phyloP scores from a whole-genome alignment of 2,888 invertebrate genomes.

The Epistrophella euchroma region DNA sequence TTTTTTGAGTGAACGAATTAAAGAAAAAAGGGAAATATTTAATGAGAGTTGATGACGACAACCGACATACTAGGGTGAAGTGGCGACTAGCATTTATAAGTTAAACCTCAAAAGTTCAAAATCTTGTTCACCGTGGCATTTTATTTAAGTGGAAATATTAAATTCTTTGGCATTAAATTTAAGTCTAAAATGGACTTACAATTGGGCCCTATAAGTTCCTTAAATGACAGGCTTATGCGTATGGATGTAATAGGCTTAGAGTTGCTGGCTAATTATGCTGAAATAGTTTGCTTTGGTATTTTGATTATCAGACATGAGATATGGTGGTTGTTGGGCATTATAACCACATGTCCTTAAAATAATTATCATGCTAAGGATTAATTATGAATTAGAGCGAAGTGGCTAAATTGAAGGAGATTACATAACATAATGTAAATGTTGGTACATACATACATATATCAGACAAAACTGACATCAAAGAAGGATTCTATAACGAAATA shows the following conservation, averaged over 20 bases:
- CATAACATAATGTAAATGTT: too few species aligned
- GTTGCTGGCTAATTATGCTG: constrained; percentile 4
- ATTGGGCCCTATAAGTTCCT: background rate
- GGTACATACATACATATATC: background rate
- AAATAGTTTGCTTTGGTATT: background rate
- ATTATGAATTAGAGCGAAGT: background rate
- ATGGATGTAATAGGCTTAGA: background rate
- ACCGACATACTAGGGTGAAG: too few species aligned
- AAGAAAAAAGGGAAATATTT: background rate
- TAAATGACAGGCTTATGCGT: background rate
- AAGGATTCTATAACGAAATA: background rate
- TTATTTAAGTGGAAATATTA: background rate
- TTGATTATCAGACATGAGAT: background rate
- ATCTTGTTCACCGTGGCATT: background rate
- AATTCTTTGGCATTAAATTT: background rate
- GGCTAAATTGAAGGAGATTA: background rate
- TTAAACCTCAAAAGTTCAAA: background rate
- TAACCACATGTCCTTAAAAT: constrained; percentile 1
- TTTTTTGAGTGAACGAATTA: background rate
- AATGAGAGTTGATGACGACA: background rate
- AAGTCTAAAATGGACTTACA: background rate
- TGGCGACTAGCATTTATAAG: background rate
- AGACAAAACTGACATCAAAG: background rate
- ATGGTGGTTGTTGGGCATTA: background rate
- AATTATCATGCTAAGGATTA: background rate